Conservation (phyloP, 2,113 vertebrate genomes). For the Gobiocypris rarus region DNA sequence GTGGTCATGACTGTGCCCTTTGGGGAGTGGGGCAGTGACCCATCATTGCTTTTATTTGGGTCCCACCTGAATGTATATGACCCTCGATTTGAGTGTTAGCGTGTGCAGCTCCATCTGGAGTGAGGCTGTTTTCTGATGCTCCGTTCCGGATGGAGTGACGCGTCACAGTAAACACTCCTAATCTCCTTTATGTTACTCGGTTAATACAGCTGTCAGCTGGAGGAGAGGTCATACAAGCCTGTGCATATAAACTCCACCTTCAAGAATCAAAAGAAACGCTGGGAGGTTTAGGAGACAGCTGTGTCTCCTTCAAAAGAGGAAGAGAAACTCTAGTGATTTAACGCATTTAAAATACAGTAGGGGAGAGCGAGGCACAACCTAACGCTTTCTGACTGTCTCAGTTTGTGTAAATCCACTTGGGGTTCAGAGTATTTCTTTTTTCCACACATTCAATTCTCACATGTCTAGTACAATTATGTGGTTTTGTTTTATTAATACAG, state of each 20-base stretch:
- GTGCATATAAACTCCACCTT: conserved; percentile 20
- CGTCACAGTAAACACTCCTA: conserved; percentile 37
- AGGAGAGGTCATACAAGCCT: conserved; percentile 31
- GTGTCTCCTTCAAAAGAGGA: background rate
- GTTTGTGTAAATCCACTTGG: too few relatives aligned
- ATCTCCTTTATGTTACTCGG: conserved; percentile 34
- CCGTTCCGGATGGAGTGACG: background rate
- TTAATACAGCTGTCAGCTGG: conserved; percentile 56
- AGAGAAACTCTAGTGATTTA: background rate
- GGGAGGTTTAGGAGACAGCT: background rate
- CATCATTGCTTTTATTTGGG: background rate
- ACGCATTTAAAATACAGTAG: too few relatives aligned
- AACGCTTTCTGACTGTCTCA: too few relatives aligned
- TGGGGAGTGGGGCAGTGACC: background rate
- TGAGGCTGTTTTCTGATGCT: background rate
- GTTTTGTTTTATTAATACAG: too few relatives aligned
- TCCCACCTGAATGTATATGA: background rate
- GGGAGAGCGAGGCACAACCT: too few relatives aligned
- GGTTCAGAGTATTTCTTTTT: too few relatives aligned
- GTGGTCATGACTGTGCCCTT: conserved; percentile 33
- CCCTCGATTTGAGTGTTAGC: background rate
- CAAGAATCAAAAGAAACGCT: background rate
- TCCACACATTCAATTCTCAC: too few relatives aligned
- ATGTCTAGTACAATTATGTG: too few relatives aligned
- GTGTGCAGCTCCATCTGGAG: background rate